Percentiles rank a stretch among this genome's conserved stretches.
These are phyloP conservation scores for Oscarella lobularis DNA, from an alignment of 37 sponge, comb jelly and placozoan species.

Conservation along the genomic window DNA sequence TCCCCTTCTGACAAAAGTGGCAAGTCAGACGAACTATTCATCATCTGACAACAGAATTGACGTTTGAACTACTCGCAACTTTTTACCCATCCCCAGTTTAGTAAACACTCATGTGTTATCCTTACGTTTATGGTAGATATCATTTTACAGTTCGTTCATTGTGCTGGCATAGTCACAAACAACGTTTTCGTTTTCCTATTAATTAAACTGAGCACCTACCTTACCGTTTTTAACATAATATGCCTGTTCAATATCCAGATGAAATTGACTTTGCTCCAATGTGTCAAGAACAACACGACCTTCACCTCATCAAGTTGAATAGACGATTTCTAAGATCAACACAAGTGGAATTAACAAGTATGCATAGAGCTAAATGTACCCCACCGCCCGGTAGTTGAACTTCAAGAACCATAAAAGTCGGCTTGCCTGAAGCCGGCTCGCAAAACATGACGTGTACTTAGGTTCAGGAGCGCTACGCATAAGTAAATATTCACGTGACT, in stretches of 20 bases:
- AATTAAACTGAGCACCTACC: conserved; percentile 69
- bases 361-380: conserved; percentile 20
- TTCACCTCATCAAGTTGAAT: conserved; percentile 83
- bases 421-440: conserved; percentile 68
- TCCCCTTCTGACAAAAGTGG: too few species aligned
- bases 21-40: too few species aligned
- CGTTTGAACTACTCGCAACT: too few species aligned
- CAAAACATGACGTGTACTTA: conserved; percentile 47
- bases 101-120: too few species aligned
- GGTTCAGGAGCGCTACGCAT: conserved; percentile 33
- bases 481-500: too few species aligned
- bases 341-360: not conserved
- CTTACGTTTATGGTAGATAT: too few species aligned
- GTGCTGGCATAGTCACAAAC: too few species aligned
- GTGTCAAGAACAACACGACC: conserved; percentile 58
- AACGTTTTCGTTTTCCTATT: conserved; percentile 45
- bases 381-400: conserved; percentile 70
- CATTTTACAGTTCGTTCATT: too few species aligned
- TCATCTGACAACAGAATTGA: too few species aligned
- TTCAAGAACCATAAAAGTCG: conserved; percentile 70
- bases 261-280: conserved; percentile 39
- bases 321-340: conserved; percentile 16
- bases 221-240: conserved; percentile 41
- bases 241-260: conserved; percentile 63
- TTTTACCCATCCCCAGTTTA: too few species aligned